These are phyloP conservation scores for Zophobas atratus DNA, from an alignment of 1,140 invertebrate genomes.

Conservation along the genomic window DNA sequence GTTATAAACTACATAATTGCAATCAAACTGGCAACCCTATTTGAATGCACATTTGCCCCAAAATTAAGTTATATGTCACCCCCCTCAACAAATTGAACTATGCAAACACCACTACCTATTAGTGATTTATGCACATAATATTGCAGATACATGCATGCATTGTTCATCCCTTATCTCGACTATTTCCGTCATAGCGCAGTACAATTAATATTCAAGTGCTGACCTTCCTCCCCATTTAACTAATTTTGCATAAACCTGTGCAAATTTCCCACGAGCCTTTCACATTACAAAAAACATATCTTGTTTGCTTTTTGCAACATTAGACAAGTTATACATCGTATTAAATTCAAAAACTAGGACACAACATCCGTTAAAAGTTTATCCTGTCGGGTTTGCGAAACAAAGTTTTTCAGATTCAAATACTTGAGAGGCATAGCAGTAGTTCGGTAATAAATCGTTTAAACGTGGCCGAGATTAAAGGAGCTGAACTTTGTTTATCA, in stretches of 20 bases:
- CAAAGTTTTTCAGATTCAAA: background rate
- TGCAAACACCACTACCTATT: constrained; percentile 10
- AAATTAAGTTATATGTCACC: constrained; percentile 31
- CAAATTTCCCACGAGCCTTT: no score
- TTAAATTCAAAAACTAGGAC: constrained; percentile 11
- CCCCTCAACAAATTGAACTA: background rate
- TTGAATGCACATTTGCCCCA: constrained; percentile 4
- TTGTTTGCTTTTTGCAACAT: no score
- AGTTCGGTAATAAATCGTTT: constrained; percentile 30
- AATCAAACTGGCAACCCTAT: constrained; percentile 1
- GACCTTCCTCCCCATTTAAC: no score
- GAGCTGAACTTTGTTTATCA: no score
- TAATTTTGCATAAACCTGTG: no score
- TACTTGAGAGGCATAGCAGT: background rate
- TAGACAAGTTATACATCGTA: background rate
- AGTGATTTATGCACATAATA: constrained; percentile 17
- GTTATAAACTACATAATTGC: constrained; percentile 16
- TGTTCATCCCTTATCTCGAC: background rate
- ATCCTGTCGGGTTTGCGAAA: background rate
- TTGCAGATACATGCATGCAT: background rate
- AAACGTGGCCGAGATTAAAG: background rate
- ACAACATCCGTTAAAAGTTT: constrained; percentile 17
- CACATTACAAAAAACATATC: no score
- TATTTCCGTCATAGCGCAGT: background rate
- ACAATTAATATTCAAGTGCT: no score